Evolutionary conservation across 2,888 invertebrate genomes (phyloP).

Genomic region (Meghimatium bilineatum): DNA sequence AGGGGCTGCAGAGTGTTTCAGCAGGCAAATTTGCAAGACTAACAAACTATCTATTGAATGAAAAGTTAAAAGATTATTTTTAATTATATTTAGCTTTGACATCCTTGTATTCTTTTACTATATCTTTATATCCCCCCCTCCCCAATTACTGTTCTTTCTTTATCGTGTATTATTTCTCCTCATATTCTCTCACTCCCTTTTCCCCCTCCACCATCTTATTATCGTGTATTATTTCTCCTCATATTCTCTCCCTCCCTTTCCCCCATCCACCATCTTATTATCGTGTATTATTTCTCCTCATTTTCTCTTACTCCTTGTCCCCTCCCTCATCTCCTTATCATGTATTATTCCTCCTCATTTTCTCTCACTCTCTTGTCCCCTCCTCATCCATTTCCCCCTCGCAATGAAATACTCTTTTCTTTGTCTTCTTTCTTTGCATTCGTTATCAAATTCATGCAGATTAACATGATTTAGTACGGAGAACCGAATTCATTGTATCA

Average conservation of each 20-base stretch:
- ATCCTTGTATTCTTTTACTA: no score
- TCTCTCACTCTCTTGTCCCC: background rate
- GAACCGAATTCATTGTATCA: no score
- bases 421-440: background rate
- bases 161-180: background rate
- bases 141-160: no score
- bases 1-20: no score
- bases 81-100: no score
- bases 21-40: no score
- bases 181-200: background rate
- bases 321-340: background rate
- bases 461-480: no score
- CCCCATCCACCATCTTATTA: background rate
- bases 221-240: background rate
- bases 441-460: background rate
- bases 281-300: background rate
- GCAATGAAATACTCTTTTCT: background rate
- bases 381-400: background rate
- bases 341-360: background rate
- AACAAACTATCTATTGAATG: no score
- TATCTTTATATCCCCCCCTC: no score
- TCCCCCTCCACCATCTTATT: no score
- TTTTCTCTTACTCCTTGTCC: background rate
- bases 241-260: background rate
- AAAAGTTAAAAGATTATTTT: no score